These are phyloP conservation scores for Mustela nigripes DNA, from an alignment of 2,113 vertebrate genomes.

Conservation along the genomic window DNA sequence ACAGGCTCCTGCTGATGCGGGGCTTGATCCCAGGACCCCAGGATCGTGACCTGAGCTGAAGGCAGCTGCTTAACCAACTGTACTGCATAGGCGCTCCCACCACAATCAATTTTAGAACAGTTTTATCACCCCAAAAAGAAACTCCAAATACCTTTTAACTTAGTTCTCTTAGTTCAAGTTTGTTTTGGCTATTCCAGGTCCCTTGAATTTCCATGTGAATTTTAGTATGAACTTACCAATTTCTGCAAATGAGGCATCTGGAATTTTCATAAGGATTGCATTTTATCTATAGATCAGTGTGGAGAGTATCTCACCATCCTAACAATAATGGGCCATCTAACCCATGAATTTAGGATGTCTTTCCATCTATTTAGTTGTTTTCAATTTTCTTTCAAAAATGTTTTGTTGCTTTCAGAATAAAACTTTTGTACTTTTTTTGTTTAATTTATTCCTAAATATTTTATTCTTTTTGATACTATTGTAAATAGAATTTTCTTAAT, in stretches of 20 bases:
- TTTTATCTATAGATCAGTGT: neutral
- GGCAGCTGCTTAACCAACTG: neutral
- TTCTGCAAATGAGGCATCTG: neutral
- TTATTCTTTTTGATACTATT: conserved; percentile 37
- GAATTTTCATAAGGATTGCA: neutral
- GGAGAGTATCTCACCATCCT: conserved; percentile 8
- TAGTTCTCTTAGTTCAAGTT: neutral
- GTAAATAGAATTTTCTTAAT: neutral
- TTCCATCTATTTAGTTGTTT: neutral
- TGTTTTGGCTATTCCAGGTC: neutral
- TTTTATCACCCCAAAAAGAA: neutral
- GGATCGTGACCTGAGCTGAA: neutral
- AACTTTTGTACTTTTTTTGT: neutral
- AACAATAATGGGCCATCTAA: neutral
- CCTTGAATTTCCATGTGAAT: conserved; percentile 31
- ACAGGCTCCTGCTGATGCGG: too few relatives aligned
- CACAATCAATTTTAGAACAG: neutral
- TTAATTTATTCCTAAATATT: conserved; percentile 26
- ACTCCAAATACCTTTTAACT: neutral
- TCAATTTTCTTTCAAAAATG: conserved; percentile 1
- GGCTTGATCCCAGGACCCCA: neutral
- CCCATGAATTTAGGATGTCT: neutral
- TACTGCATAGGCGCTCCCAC: neutral
- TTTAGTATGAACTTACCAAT: neutral
- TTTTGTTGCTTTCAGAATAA: conserved; percentile 22